phyloP scores from a whole-genome alignment of 2,113 vertebrate species.

The Genyomyrus donnyi region DNA sequence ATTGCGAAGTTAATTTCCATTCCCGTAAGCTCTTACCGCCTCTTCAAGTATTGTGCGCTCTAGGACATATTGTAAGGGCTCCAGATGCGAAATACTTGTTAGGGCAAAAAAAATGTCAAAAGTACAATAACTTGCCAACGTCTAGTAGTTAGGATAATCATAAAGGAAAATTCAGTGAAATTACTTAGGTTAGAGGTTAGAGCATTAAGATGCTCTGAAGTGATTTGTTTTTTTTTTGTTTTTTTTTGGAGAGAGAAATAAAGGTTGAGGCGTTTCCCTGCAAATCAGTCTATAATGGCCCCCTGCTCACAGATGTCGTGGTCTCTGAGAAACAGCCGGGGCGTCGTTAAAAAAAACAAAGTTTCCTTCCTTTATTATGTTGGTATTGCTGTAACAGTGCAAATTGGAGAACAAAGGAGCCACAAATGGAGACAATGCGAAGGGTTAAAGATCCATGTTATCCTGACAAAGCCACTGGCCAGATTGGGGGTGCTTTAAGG shows the following conservation, averaged over 20 bases:
- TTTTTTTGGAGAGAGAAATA: background rate
- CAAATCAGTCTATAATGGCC: background rate
- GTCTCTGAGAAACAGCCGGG: background rate
- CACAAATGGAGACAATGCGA: constrained; percentile 6
- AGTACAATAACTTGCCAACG: background rate
- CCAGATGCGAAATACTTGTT: background rate
- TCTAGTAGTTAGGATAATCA: background rate
- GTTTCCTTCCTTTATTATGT: constrained; percentile 27
- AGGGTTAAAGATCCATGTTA: constrained; percentile 26
- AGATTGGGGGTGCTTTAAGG: constrained; percentile 7
- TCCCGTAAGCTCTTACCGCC: constrained; percentile 20
- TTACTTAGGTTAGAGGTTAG: background rate
- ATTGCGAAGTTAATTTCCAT: constrained; percentile 39
- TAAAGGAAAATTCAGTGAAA: too few species aligned
- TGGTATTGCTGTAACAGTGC: constrained; percentile 19
- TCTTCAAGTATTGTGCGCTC: background rate
- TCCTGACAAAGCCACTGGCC: constrained; percentile 20
- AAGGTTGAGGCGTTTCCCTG: background rate
- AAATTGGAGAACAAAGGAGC: background rate
- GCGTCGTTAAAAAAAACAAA: constrained; percentile 20
- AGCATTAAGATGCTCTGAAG: constrained; percentile 8
- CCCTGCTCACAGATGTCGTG: background rate
- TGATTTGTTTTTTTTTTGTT: constrained; percentile 19
- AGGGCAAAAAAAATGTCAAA: background rate
- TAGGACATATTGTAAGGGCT: background rate